Evolutionary conservation across 2,113 vertebrate species (phyloP), one percentile per base, ranked within the genome.

Genomic region (Crocuta crocuta): DNA sequence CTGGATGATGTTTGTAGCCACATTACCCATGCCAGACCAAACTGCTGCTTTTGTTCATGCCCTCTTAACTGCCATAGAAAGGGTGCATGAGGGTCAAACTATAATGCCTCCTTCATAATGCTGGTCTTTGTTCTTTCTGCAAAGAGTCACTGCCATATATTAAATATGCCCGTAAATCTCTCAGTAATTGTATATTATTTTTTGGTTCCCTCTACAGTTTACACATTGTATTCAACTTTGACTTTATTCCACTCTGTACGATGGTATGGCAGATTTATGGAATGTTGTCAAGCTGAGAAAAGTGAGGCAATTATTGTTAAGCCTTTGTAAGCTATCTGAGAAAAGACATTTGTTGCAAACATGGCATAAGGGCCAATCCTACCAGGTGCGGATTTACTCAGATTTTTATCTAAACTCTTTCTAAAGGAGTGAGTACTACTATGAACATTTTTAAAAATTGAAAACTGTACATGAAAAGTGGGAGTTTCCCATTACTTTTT

Each of bases 111-210:
- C 55, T 92, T 85, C 13, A 89, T 21, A 89, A 66, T 53, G 43
- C 24, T 12, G 68, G 78, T 21, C 21, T 89, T 89, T 95, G 70
- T 89, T 93, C 55, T 96, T 97, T 78, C 84, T 95, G 28, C 5
- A 74, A 43, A 50, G 79, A 95, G 84, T 90, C 84, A 83, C 53
- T 63, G 19, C 39, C 61, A 53, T 61, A 45, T 58, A 43, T 95
- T 95, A 96, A 95, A 86, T 63, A 74, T 79, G n/a, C 55, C 48
- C 85, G 80, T 90, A 96, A 96, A 95, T 97, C n/a, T 94, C 87
- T 79, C 26, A 33, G n/a, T 93, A 93, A 95, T 89, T 85, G 26
- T 89, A 28, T 71, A 85, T 92, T 78, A 82, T 23, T 88, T 95
- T 94, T 79, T 39, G 97, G n/a, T 70, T 68, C 58, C 31, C 28